phyloP scores from a whole-genome alignment of 2,888 invertebrate species.

The Leptodirus hochenwartii region DNA sequence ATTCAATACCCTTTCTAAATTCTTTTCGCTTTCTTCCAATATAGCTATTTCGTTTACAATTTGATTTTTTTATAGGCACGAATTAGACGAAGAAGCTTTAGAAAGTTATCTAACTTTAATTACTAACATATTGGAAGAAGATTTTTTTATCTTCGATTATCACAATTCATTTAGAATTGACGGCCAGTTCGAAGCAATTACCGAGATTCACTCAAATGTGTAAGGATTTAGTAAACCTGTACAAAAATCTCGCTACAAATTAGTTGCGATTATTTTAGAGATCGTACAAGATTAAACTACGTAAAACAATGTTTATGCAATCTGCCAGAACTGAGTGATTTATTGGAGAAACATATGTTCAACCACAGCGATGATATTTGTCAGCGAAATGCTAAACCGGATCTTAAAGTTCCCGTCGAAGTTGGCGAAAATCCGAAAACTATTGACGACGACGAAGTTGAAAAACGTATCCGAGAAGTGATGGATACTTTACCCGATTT shows the following conservation, averaged over 20 bases:
- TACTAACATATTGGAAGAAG: constrained; percentile 22
- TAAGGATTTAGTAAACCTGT: no score
- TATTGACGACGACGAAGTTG: constrained; percentile 20
- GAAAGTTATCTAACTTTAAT: constrained; percentile 22
- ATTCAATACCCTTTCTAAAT: no score
- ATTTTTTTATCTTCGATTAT: constrained; percentile 26
- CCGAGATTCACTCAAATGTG: constrained; percentile 19
- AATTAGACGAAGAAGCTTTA: constrained; percentile 15
- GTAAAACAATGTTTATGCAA: constrained; percentile 20
- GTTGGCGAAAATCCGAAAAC: background rate
- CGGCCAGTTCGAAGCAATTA: constrained; percentile 21
- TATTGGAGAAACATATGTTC: background rate
- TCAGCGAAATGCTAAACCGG: background rate
- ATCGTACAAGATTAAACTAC: constrained; percentile 22
- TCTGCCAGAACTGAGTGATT: constrained; percentile 12
- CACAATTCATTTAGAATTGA: constrained; percentile 20
- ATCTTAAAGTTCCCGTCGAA: background rate
- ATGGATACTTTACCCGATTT: constrained; percentile 55
- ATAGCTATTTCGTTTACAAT: no score
- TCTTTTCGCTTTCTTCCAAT: no score
- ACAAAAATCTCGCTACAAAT: background rate
- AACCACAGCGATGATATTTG: constrained; percentile 1
- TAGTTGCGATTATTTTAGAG: constrained; percentile 16
- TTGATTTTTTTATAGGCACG: background rate
- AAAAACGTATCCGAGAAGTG: constrained; percentile 27